Base-by-base conservation (phyloP, 2,888 invertebrate genomes). In the Lasioglossum calceatum region DNA sequence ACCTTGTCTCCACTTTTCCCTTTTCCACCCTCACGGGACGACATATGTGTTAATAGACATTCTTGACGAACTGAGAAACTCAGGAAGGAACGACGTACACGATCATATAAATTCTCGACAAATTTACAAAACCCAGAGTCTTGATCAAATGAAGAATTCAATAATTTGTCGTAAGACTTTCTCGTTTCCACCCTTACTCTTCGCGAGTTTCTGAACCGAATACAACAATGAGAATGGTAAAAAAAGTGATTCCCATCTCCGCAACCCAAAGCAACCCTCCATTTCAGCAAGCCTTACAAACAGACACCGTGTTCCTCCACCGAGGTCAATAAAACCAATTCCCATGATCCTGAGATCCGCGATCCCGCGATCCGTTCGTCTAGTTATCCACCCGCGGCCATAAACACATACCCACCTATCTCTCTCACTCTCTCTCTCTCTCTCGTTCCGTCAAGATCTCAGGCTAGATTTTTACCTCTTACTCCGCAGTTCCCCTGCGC, bases 391-490 rank as follows among this genome's bases (percentile, higher is more conserved):
- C 32, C 64, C 64, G 64, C 64, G 44, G 77, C 64, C 61, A 64
- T 77, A 64, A 77, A 64, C 44, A 47, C 23, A 44, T 76, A n/a
- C 3, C 23, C 23, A 42, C 19, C 74, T 36, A 16, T 36, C 36
- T 14, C 27, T 61, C 27, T 27, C 27, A 27, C 27, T 14, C 27
- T 27, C 50, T 19, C 42, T 19, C 50, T 58, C 42, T 72, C 42
- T 27, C 39, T 50, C 64, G 70, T 71, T 47, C 81, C 67, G 36
- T 19, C 32, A 23, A 67, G 67, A 67, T 36, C 67, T 67, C 67
- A 3, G 81, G 23, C 19, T 44, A 47, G 73, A 80, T 79, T 83
- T 87, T 87, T 79, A 81, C 87, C 87, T 84, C 81, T 74, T 80
- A 58, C 70, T 44, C 74, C 70, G 32, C 32, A 70, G 74, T 74